Base-by-base conservation (phyloP, 2,113 vertebrate species). In the Phasianus colchicus region DNA sequence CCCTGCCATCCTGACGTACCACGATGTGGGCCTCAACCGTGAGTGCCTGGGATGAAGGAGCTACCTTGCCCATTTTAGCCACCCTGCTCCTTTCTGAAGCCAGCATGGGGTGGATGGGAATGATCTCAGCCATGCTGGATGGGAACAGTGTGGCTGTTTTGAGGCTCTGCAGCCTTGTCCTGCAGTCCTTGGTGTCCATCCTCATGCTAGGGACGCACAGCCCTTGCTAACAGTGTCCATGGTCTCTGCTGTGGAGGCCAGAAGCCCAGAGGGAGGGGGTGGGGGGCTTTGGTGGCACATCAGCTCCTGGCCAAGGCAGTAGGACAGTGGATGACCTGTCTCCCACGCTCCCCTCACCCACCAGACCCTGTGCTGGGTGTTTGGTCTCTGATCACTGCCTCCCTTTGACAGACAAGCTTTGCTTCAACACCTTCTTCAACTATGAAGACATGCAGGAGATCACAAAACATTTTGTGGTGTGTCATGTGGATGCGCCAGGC, bases 381-480 rank as follows among this genome's bases (percentile, higher is more conserved):
- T 43, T 64, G 29, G 34, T 75, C 25, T 64, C 92, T 95, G 69
- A 94, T 64, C 10, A 7, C n/a, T 34, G 22, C 25, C 43, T 65
- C 81, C 73, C 95, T 90, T 96, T 93, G 94, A 60, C 98, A 99
- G 99, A 99, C 97, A 99, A 99, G 95, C 98, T 99, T 88, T 99
- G 99, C 95, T 99, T 99, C 98, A 99, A 99, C 96, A 93, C 98
- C 18, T 98, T 99, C 97, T 99, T 99, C 98, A 99, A 99, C 94
- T 99, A 98, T 0, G 99, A 99, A 93, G 99, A 99, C 94, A 99
- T 99, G 99, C 99, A 99, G 97, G 99, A 99, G 98, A 99, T 99
- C 97, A 99, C 99, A 9, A 99, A 99, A 95, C 99, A 99, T 96
- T 99, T 99, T 47, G 99, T 99, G 91, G 98, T 99, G 71, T 99